Percentiles rank a stretch among this genome's conserved stretches.
phyloP scores from a whole-genome alignment of 2,797 vertebrate genomes.

The Hoplostethus atlanticus region DNA sequence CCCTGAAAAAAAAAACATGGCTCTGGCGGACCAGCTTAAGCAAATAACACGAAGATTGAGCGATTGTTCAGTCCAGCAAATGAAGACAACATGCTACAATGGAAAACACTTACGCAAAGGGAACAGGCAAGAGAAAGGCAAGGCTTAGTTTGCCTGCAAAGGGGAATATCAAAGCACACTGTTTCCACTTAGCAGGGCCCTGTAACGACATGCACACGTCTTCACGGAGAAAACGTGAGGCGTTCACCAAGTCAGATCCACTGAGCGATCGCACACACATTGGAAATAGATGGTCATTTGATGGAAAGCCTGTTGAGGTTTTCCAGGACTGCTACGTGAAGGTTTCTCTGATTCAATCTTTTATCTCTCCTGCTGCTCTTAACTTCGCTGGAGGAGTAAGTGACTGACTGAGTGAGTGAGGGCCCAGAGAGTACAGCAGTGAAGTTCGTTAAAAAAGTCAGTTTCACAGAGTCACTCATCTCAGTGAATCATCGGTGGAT shows the following conservation, averaged over 20 bases:
- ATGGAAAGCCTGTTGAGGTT: constrained; percentile 41
- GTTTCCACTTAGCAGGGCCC: constrained; percentile 73
- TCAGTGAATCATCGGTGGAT: constrained; percentile 78
- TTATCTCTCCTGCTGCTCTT: constrained; percentile 19
- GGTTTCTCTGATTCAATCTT: constrained; percentile 7
- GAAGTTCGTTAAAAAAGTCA: constrained; percentile 50
- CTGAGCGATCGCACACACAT: constrained; percentile 24
- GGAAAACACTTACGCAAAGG: constrained; percentile 68
- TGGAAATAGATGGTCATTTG: constrained; percentile 63
- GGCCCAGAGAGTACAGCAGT: constrained; percentile 16
- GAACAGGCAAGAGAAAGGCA: constrained; percentile 48
- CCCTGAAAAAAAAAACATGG: constrained; percentile 62
- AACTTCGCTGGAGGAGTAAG: constrained; percentile 26
- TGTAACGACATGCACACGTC: constrained; percentile 66
- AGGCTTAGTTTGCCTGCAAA: constrained; percentile 52
- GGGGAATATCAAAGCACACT: constrained; percentile 68
- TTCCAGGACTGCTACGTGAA: constrained; percentile 31
- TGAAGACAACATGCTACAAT: constrained; percentile 72
- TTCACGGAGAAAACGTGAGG: constrained; percentile 34
- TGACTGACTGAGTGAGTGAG: constrained; percentile 14
- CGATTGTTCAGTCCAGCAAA: constrained; percentile 64
- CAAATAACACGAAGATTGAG: constrained; percentile 63
- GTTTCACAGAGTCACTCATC: constrained; percentile 68
- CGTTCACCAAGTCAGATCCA: constrained; percentile 24
- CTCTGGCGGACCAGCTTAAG: constrained; percentile 62